Evolutionary conservation across 2,888 invertebrate genomes (phyloP).

Genomic region (Pheosia tremula): DNA sequence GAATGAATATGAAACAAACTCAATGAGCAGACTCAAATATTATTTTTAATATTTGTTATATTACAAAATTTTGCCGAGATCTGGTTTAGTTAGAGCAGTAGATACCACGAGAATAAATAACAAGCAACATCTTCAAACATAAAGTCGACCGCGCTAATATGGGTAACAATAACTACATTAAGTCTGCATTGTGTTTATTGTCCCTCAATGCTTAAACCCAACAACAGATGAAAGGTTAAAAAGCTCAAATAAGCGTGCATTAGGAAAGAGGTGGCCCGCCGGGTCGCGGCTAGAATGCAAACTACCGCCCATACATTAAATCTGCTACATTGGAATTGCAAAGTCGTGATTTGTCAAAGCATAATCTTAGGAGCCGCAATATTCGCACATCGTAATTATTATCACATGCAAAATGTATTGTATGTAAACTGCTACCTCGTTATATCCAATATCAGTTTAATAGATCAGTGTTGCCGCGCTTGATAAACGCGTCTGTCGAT

Average conservation of each 20-base stretch:
- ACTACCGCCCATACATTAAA: slow-evolving; percentile 85
- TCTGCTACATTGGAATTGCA: slow-evolving; percentile 83
- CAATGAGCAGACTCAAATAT: no score
- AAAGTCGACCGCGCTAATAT: slow-evolving; percentile 46
- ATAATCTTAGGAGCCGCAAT: slow-evolving; percentile 83
- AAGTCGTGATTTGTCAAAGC: slow-evolving; percentile 85
- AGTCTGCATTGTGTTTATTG: slow-evolving; percentile 77
- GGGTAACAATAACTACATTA: slow-evolving; percentile 67
- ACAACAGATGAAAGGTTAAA: slow-evolving; percentile 82
- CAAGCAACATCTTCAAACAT: neutral
- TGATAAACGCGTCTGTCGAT: slow-evolving; percentile 35
- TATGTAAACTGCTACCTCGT: neutral
- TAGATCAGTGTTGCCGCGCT: slow-evolving; percentile 27
- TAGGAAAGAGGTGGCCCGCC: slow-evolving; percentile 83
- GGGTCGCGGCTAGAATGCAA: slow-evolving; percentile 84
- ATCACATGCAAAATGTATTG: slow-evolving; percentile 73
- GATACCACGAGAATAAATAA: neutral
- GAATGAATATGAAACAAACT: no score
- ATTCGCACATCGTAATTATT: slow-evolving; percentile 85
- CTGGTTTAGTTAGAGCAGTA: neutral
- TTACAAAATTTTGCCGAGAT: neutral
- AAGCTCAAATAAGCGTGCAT: slow-evolving; percentile 84
- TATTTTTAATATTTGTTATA: no score
- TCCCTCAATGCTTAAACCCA: slow-evolving; percentile 75
- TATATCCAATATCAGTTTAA: slow-evolving; percentile 1